Evolutionary conservation across 2,797 vertebrate genomes (phyloP).

Genomic region (Dermochelys coriacea): DNA sequence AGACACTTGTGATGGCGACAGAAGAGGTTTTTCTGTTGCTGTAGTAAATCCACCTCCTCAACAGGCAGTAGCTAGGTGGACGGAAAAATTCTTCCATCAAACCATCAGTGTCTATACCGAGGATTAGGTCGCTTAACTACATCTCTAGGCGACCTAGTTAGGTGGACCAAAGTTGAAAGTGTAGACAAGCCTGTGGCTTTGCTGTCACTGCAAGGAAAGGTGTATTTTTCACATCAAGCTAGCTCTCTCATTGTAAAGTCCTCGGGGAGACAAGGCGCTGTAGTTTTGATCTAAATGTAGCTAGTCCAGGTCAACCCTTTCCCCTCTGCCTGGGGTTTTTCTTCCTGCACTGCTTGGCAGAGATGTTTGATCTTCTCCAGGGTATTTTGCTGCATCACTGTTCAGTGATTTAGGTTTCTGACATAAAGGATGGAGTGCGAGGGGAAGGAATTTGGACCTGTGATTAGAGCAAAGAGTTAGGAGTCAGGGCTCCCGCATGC

Average conservation of each 20-base stretch:
- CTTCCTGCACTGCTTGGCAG: not conserved
- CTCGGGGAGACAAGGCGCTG: not conserved
- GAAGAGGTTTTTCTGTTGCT: not conserved
- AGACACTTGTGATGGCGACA: no score
- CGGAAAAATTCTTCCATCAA: not conserved
- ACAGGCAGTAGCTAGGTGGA: not conserved
- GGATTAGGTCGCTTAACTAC: not conserved
- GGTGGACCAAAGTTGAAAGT: not conserved
- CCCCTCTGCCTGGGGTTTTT: not conserved
- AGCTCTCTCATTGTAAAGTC: not conserved
- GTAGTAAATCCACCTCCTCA: not conserved
- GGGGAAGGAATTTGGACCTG: fast-evolving
- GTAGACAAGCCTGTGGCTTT: not conserved
- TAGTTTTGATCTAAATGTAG: not conserved
- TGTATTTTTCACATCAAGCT: not conserved
- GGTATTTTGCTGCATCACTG: not conserved
- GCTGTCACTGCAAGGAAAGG: not conserved
- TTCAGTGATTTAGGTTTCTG: not conserved
- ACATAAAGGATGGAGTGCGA: not conserved
- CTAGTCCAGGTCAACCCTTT: not conserved
- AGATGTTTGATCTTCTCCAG: not conserved
- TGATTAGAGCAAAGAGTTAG: not conserved
- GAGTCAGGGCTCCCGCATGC: not conserved
- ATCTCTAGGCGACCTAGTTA: not conserved
- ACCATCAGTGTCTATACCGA: not conserved